These are phyloP conservation scores for Melinaea marsaeus DNA, from an alignment of 2,888 invertebrate species.

Conservation along the genomic window DNA sequence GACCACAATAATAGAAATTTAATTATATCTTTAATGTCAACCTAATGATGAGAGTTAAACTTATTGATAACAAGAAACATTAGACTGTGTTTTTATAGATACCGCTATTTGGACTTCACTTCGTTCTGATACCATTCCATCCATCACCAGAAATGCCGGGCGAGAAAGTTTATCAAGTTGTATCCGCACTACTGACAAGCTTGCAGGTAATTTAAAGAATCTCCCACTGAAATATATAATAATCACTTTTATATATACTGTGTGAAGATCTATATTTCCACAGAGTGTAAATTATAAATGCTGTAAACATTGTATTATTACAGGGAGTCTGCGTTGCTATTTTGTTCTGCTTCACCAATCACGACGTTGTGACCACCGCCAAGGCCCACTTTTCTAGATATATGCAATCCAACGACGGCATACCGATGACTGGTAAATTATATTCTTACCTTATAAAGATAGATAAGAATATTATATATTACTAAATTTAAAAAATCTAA, in stretches of 20 bases:
- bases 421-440: slow-evolving; percentile 53
- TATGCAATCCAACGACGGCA: slow-evolving; percentile 46
- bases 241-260: not conserved
- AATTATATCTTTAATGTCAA: not conserved
- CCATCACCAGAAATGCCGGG: slow-evolving; percentile 77
- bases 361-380: slow-evolving; percentile 80
- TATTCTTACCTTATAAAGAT: not conserved
- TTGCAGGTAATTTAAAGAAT: slow-evolving; percentile 75
- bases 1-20: too few relatives aligned
- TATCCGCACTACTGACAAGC: slow-evolving; percentile 82
- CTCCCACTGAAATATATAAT: not conserved
- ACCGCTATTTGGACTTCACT: slow-evolving; percentile 87
- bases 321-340: slow-evolving; percentile 84
- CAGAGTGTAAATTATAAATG: not conserved
- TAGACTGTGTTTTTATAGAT: slow-evolving; percentile 51
- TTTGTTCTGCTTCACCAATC: slow-evolving; percentile 86
- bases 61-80: slow-evolving; percentile 23
- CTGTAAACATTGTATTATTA: not conserved
- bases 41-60: not conserved
- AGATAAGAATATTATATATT: not conserved
- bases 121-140: slow-evolving; percentile 82
- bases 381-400: slow-evolving; percentile 63
- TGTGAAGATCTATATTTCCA: too few relatives aligned
- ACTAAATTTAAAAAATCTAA: too few relatives aligned
- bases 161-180: slow-evolving; percentile 80